A percentile compares a stretch with the other conserved stretches of the same genome.
Evolutionary conservation across 2,797 vertebrate genomes (phyloP).

Genomic region (Danio jaintianensis): DNA sequence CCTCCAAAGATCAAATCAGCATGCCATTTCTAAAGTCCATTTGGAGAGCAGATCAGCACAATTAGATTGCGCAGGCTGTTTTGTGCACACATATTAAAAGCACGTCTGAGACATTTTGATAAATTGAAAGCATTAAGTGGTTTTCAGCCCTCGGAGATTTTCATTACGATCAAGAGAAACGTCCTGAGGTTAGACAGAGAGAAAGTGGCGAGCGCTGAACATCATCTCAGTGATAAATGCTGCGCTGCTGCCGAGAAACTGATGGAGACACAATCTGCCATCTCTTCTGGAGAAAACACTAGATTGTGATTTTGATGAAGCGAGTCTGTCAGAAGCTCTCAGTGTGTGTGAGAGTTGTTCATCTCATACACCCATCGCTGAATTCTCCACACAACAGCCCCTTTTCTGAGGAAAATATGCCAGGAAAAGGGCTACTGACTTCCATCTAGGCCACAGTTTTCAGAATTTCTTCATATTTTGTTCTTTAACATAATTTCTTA

Average conservation of each 20-base stretch:
- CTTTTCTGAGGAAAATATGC: not conserved
- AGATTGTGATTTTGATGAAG: slow-evolving; percentile 44
- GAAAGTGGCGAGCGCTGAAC: slow-evolving; percentile 38
- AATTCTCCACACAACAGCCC: not conserved
- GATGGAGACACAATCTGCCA: slow-evolving; percentile 43
- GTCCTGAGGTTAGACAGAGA: slow-evolving; percentile 69
- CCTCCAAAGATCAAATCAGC: not conserved
- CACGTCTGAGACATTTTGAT: slow-evolving; percentile 70
- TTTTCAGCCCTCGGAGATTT: slow-evolving; percentile 78
- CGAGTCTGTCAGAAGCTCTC: slow-evolving; percentile 4
- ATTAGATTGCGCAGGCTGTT: slow-evolving; percentile 38
- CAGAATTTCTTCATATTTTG: too few species aligned
- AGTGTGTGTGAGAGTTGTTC: slow-evolving; percentile 25
- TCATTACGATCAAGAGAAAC: slow-evolving; percentile 79
- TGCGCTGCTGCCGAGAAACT: slow-evolving; percentile 30
- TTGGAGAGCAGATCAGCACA: slow-evolving; percentile 31
- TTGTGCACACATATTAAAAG: slow-evolving; percentile 62
- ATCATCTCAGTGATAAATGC: slow-evolving; percentile 49
- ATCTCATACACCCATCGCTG: not conserved
- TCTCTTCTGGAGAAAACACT: slow-evolving; percentile 37
- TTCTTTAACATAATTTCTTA: too few species aligned
- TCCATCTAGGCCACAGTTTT: too few species aligned
- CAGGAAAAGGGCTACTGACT: too few species aligned
- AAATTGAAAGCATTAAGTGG: slow-evolving; percentile 72
- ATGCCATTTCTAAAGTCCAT: slow-evolving; percentile 39